phyloP scores from a whole-genome alignment of 2,797 vertebrate species.

The Danio aesculapii region DNA sequence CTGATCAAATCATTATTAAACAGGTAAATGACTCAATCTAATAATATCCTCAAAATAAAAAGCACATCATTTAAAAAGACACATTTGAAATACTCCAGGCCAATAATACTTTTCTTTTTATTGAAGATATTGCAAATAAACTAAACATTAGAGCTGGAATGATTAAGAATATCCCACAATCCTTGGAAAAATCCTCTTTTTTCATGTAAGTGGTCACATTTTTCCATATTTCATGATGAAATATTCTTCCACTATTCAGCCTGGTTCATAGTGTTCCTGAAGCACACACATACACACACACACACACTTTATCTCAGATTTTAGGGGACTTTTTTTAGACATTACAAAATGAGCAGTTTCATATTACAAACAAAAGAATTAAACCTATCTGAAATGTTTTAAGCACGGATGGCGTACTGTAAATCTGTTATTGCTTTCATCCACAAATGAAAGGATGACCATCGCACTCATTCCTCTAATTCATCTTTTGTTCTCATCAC shows the following conservation, averaged over 20 bases:
- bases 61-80: neutral
- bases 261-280: neutral
- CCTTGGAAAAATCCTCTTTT: neutral
- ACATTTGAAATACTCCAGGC: neutral
- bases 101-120: slow-evolving; percentile 17
- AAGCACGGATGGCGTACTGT: slow-evolving; percentile 52
- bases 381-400: slow-evolving; percentile 57
- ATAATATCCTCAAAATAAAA: neutral
- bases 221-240: neutral
- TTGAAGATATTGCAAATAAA: slow-evolving; percentile 6
- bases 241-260: neutral
- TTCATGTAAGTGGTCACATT: neutral
- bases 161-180: slow-evolving; percentile 6
- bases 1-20: no score
- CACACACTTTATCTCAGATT: neutral
- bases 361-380: slow-evolving; percentile 35
- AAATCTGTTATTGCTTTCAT: slow-evolving; percentile 64
- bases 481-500: slow-evolving; percentile 53
- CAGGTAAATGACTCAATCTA: no score
- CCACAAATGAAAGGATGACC: slow-evolving; percentile 36
- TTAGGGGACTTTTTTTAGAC: slow-evolving; percentile 1
- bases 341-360: slow-evolving; percentile 38
- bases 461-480: slow-evolving; percentile 47
- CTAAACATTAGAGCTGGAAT: neutral
- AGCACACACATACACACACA: no score